Base-by-base conservation (phyloP, 2,797 vertebrate genomes). In the Rachycentron canadum region DNA sequence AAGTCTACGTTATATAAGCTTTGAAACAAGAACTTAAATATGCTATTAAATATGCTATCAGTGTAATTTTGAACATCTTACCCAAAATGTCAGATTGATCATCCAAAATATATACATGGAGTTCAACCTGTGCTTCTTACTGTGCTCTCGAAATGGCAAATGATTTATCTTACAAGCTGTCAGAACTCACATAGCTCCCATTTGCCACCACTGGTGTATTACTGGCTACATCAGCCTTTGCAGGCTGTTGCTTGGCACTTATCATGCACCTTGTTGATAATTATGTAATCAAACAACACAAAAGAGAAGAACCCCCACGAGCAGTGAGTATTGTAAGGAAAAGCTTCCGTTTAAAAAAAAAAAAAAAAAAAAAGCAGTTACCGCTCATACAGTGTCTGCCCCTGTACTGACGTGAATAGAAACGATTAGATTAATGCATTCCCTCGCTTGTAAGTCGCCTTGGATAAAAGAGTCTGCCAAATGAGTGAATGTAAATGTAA, bases 251-350 rank as follows among this genome's bases (percentile, higher is more conserved):
- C 70, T 34, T 57, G 64, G 61, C 45, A 26, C 59, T 72, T 52
- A 73, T 21, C 34, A 30, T 34, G 43, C 58, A 63, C 58, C 49
- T 58, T 64, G 12, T 34, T 50, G 41, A 45, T 72, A 45, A 57
- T 81, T 76, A 72, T 38, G 73, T 61, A 78, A 79, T 84, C 74
- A 78, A 79, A 74, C 52, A 76, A 36, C 57, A 64, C 60, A 36
- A 19, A 67, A 69, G 3, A 17, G 40, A 43, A 8, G 19, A 61
- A 52, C 4, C 41, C 17, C 63, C 21, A 68, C 6, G 49, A 71
- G 36, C 38, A 63, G 1, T 21, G 23, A 58, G 45, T 56, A 32
- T 7, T 55, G 14, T 30, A 64, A 21, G 40, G 60, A 45, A 49
- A 59, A 38, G 16, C 3, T 32, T 45, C 43, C 59, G 73, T 60